Evolutionary conservation across 2,888 invertebrate genomes (phyloP).

Genomic region (Physocephala rufipes): DNA sequence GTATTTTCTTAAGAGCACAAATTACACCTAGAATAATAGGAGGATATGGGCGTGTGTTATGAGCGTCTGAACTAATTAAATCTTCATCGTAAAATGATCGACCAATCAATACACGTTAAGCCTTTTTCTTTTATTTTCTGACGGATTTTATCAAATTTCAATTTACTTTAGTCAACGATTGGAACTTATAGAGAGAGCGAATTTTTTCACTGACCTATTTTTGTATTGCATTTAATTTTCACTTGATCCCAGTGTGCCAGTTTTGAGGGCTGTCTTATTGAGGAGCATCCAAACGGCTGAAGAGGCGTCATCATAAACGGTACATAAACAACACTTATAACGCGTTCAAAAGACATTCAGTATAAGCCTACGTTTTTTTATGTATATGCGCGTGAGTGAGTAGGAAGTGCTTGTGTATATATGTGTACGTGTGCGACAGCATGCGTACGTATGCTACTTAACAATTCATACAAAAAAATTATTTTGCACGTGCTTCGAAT

Average conservation of each 20-base stretch:
- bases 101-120: too few species aligned
- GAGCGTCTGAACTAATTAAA: too few species aligned
- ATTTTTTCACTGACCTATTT: not conserved
- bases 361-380: not conserved
- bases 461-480: slow-evolving; percentile 61
- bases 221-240: not conserved
- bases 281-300: slow-evolving; percentile 10
- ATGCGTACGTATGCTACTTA: slow-evolving; percentile 27
- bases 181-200: not conserved
- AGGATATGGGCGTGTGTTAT: too few species aligned
- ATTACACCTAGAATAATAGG: too few species aligned
- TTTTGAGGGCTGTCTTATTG: not conserved
- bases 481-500: slow-evolving; percentile 60
- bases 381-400: not conserved
- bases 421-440: not conserved
- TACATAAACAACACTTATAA: not conserved
- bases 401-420: not conserved
- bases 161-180: slow-evolving; percentile 1
- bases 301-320: too few species aligned
- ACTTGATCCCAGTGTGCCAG: not conserved
- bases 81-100: too few species aligned
- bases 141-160: slow-evolving; percentile 19
- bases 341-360: not conserved
- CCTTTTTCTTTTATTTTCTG: too few species aligned
- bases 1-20: too few species aligned